phyloP scores from a whole-genome alignment of 2,113 vertebrate species.

The Malaclemys terrapin region DNA sequence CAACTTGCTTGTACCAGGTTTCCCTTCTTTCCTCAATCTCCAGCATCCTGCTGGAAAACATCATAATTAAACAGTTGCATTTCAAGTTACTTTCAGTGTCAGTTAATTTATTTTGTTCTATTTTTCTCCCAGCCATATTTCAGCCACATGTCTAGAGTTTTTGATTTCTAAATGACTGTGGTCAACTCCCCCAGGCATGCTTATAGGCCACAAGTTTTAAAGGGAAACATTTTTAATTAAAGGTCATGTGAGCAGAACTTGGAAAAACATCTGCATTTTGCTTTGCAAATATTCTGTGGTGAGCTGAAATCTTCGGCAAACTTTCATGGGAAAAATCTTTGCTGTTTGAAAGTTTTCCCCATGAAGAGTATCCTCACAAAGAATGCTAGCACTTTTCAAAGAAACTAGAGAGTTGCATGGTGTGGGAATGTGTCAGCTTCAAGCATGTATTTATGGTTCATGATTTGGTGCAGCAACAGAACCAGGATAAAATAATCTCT shows the following conservation, averaged over 20 bases:
- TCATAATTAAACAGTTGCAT: slow-evolving; percentile 16
- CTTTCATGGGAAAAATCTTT: not conserved
- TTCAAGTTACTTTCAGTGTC: slow-evolving; percentile 26
- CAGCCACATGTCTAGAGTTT: slow-evolving; percentile 64
- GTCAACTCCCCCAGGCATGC: not conserved
- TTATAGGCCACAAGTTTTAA: slow-evolving; percentile 21
- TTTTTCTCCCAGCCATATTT: slow-evolving; percentile 56
- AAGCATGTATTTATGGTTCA: not conserved
- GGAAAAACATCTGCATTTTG: slow-evolving; percentile 54
- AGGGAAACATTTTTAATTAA: slow-evolving; percentile 63
- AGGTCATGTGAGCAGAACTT: not conserved
- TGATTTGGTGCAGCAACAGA: slow-evolving; percentile 31
- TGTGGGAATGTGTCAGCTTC: not conserved
- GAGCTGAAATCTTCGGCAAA: not conserved
- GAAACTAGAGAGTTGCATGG: not conserved
- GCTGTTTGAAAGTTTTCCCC: slow-evolving; percentile 25
- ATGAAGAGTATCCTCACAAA: not conserved
- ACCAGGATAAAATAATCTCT: not conserved
- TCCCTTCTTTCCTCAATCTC: not conserved
- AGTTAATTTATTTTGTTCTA: not conserved
- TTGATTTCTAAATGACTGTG: slow-evolving; percentile 17
- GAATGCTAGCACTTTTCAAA: slow-evolving; percentile 42
- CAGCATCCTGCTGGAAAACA: not conserved
- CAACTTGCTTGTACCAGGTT: not conserved
- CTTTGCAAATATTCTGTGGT: slow-evolving; percentile 37